Conservation (phyloP, 2,888 invertebrate species). For the Chaetogeoica ovagalla region DNA sequence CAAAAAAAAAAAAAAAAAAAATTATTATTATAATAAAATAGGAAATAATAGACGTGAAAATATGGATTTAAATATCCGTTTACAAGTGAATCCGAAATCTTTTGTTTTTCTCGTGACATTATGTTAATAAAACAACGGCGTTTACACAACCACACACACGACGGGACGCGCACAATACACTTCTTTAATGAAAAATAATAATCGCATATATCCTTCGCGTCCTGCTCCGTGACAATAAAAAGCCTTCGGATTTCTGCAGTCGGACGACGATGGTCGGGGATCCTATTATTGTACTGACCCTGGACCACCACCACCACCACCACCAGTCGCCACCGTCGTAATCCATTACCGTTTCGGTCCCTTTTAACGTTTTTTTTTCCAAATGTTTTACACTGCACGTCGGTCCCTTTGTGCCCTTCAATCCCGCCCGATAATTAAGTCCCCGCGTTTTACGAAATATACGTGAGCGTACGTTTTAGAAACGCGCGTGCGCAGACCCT, state of each 20-base stretch:
- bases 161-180: no score
- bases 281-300: not conserved
- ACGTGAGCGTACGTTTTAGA: no score
- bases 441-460: not conserved
- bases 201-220: not conserved
- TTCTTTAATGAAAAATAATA: no score
- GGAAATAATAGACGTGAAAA: no score
- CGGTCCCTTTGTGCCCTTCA: not conserved
- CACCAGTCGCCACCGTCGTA: conserved; percentile 12
- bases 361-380: conserved; percentile 38
- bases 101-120: no score
- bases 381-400: no score
- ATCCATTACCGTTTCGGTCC: conserved; percentile 40
- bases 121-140: no score
- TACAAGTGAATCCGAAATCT: no score
- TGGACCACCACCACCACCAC: not conserved
- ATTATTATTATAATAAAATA: no score
- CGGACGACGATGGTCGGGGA: not conserved
- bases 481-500: conserved; percentile 1
- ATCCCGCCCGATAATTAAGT: conserved; percentile 15
- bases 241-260: conserved; percentile 25
- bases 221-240: conserved; percentile 21
- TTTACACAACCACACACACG: no score
- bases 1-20: no score
- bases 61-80: no score